These are phyloP conservation scores for Hylaea fasciaria DNA, from an alignment of 2,888 invertebrate species.

Conservation along the genomic window DNA sequence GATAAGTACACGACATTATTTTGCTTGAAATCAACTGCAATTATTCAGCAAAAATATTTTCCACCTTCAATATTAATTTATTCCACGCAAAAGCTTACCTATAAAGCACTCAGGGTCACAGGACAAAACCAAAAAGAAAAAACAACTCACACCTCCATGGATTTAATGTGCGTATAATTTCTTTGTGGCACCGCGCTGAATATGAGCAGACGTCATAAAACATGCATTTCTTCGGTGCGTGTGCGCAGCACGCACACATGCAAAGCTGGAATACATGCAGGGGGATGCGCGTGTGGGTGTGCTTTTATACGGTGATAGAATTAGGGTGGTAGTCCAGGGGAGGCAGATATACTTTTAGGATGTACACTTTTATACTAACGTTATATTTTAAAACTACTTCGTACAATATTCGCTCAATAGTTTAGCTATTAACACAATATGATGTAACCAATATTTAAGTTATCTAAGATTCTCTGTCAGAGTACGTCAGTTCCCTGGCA, in stretches of 20 bases:
- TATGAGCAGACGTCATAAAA: conserved; percentile 84
- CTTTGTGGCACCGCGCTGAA: conserved; percentile 85
- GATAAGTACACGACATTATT: neutral
- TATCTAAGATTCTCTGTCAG: too few relatives aligned
- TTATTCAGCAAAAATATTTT: conserved; percentile 12
- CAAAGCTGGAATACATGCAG: conserved; percentile 10
- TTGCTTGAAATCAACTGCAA: neutral
- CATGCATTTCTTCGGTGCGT: conserved; percentile 82
- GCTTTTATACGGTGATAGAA: conserved; percentile 38
- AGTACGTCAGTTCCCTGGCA: too few relatives aligned
- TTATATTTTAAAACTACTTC: too few relatives aligned
- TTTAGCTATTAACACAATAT: too few relatives aligned
- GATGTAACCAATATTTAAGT: too few relatives aligned
- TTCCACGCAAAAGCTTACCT: conserved; percentile 24
- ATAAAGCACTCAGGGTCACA: conserved; percentile 40
- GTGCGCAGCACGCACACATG: conserved; percentile 55
- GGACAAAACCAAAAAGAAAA: conserved; percentile 55
- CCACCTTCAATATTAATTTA: conserved; percentile 30
- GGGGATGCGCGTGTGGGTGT: conserved; percentile 25
- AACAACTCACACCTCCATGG: conserved; percentile 75
- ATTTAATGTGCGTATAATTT: conserved; percentile 85
- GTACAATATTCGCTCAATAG: too few relatives aligned
- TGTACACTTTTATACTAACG: too few relatives aligned
- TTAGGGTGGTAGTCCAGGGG: conserved; percentile 26
- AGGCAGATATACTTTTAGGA: neutral